A percentile compares a stretch with the other conserved stretches of the same genome.
phyloP scores from a whole-genome alignment of 2,797 vertebrate genomes.

The Thamnophis elegans region DNA sequence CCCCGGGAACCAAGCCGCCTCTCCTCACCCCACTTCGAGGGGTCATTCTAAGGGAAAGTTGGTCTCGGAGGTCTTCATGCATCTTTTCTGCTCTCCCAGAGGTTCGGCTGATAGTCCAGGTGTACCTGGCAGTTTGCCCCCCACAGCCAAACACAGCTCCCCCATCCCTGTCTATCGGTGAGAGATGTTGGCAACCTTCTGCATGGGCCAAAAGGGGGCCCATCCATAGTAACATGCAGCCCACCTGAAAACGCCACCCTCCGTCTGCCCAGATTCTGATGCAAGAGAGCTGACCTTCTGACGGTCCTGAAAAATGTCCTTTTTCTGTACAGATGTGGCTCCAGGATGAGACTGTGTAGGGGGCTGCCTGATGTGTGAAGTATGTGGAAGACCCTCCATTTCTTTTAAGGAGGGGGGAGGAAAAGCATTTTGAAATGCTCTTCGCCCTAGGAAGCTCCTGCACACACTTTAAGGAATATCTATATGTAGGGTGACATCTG shows the following conservation, averaged over 20 bases:
- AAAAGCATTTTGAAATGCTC: too few species aligned
- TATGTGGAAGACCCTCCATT: neutral
- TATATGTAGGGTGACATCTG: neutral
- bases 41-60: neutral
- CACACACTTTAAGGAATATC: neutral
- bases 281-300: neutral
- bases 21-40: neutral
- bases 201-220: neutral
- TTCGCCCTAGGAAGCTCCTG: neutral
- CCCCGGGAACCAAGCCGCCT: neutral
- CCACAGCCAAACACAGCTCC: too few species aligned
- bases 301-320: neutral
- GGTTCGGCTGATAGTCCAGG: neutral
- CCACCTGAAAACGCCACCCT: neutral
- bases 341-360: neutral
- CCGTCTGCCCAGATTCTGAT: neutral
- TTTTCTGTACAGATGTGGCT: too few species aligned
- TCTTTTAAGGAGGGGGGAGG: neutral
- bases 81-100: neutral
- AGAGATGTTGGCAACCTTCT: neutral
- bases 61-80: neutral
- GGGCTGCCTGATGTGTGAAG: neutral
- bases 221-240: neutral
- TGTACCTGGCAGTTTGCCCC: neutral
- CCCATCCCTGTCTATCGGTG: neutral